Evolutionary conservation across 2,888 invertebrate species (phyloP), one percentile per base, ranked within the genome.

Genomic region (Euspilapteryx auroguttella): DNA sequence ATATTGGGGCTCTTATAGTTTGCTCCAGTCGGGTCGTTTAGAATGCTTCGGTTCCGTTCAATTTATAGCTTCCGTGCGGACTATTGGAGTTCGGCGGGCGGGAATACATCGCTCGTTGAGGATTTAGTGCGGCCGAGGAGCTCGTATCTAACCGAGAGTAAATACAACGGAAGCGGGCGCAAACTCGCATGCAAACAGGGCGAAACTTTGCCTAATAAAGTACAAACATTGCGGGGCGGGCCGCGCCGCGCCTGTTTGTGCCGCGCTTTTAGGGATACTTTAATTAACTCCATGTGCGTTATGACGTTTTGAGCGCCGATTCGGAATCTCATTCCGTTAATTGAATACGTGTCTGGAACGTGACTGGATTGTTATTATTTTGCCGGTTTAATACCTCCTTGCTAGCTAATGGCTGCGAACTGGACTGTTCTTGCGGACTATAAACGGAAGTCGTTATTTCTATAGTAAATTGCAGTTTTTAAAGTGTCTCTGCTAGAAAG

Each of bases 151-250:
- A 44, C 44, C 39, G 40, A 40, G 45, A 33, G 50, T 42, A 56
- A 61, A 55, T 52, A 55, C 49, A 51, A 45, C 47, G 40, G 46
- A 39, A 43, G 43, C 44, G 40, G 17, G 36, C 40, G 45, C 47
- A 46, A 58, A 56, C 54, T 56, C 50, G 45, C 45, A 42, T 41
- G 58, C 58, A 61, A 68, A 69, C 63, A 55, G 43, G 44, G 46
- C 40, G 50, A 42, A 62, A 64, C 54, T 66, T 59, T 45, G 48
- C 49, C 58, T 63, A 65, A 69, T 65, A 68, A 62, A 62, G 56
- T 50, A 48, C 63, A 69, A 66, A 71, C 62, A 68, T 50, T 58
- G 62, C 45, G 61, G 56, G 38, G 38, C 42, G 25, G 43, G 45
- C 45, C 47, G 45, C 45, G 45, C 43, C 36, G 37, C 37, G 34